Evolutionary conservation across 2,113 vertebrate genomes (phyloP).

Genomic region (Apodemus speciosus): DNA sequence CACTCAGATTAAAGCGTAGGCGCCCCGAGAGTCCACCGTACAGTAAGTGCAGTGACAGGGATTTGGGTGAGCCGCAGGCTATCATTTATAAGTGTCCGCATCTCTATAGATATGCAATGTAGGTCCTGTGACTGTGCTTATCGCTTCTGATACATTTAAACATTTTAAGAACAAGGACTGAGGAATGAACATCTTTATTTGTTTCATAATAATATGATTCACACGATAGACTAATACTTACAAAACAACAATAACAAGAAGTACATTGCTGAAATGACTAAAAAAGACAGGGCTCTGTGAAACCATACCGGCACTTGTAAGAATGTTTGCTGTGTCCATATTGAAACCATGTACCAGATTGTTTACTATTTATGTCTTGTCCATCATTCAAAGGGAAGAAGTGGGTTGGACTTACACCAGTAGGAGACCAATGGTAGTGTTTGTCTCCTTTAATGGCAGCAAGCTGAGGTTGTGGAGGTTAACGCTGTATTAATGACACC

Average conservation of each 20-base stretch:
- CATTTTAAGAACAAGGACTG: not conserved
- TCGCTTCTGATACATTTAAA: conserved; percentile 15
- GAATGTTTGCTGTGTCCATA: not conserved
- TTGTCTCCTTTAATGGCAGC: conserved; percentile 14
- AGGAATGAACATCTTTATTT: not conserved
- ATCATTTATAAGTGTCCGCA: not conserved
- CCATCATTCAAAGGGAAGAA: not conserved
- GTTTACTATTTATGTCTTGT: not conserved
- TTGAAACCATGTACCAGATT: not conserved
- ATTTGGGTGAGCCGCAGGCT: not conserved
- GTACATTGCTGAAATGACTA: not conserved
- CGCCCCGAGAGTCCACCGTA: not conserved
- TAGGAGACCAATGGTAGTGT: too few relatives aligned
- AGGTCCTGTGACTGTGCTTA: not conserved
- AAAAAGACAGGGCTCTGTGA: not conserved
- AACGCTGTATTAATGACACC: not conserved
- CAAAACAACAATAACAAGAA: not conserved
- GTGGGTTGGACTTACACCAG: not conserved
- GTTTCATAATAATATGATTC: not conserved
- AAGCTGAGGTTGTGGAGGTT: not conserved
- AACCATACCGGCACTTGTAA: not conserved
- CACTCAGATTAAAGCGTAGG: not conserved
- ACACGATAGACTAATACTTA: not conserved
- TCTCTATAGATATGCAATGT: not conserved
- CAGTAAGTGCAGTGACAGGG: not conserved